Conservation (phyloP, 2,888 invertebrate species). For the Diadegma fenestrale region DNA sequence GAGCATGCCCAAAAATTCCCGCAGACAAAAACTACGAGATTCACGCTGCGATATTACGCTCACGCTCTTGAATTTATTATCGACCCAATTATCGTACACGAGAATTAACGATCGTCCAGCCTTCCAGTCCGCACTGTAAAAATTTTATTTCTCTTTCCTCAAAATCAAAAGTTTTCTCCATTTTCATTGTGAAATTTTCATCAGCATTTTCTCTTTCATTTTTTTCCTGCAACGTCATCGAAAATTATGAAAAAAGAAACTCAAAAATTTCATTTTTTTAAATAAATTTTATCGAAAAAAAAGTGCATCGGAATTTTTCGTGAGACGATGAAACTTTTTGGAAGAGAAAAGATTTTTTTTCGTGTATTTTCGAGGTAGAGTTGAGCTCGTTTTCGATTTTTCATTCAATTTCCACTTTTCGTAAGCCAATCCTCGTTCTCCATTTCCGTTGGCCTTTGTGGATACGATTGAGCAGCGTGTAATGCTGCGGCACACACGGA, state of each 20-base stretch:
- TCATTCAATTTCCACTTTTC: slow-evolving; percentile 21
- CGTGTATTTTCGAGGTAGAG: not conserved
- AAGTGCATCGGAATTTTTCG: no score
- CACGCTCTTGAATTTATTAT: slow-evolving; percentile 52
- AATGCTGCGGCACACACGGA: not conserved
- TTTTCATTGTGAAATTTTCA: no score
- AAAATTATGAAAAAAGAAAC: no score
- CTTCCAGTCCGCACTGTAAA: not conserved
- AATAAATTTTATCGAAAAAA: no score
- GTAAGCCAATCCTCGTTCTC: slow-evolving; percentile 45
- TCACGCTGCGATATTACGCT: slow-evolving; percentile 66
- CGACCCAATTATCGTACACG: slow-evolving; percentile 43
- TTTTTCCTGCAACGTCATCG: no score
- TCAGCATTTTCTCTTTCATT: no score
- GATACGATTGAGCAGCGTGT: slow-evolving; percentile 21
- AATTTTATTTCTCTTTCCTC: not conserved
- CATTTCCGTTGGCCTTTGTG: slow-evolving; percentile 51
- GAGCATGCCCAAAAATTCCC: slow-evolving; percentile 55
- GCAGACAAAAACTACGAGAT: slow-evolving; percentile 63
- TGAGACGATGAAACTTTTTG: no score
- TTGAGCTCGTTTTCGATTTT: not conserved
- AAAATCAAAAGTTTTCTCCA: no score
- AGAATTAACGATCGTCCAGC: slow-evolving; percentile 2
- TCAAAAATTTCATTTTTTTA: no score
- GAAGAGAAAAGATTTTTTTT: not conserved